These are phyloP conservation scores for Corythaeola cristata DNA, from an alignment of 2,113 vertebrate species.

Conservation along the genomic window DNA sequence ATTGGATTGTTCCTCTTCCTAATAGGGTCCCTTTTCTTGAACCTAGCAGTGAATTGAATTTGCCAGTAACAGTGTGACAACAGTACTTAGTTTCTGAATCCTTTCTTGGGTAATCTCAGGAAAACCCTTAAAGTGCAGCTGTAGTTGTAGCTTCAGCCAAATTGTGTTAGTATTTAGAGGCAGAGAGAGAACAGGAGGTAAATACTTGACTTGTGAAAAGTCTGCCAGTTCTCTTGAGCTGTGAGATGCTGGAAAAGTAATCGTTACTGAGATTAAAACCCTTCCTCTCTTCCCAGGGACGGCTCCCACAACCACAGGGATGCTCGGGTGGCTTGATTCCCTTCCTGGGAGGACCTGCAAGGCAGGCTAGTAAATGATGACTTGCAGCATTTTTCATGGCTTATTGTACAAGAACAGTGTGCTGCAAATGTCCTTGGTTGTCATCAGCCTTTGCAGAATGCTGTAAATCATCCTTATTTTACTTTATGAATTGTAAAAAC, in stretches of 20 bases:
- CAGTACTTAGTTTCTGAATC: background rate
- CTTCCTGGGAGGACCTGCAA: background rate
- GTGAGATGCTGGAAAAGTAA: background rate
- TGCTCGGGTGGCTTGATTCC: background rate
- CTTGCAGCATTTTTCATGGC: background rate
- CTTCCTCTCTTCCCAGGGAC: background rate
- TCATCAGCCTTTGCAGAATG: background rate
- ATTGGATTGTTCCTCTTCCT: background rate
- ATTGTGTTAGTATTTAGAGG: background rate
- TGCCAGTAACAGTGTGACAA: background rate
- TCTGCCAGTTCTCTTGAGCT: background rate
- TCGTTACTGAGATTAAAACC: background rate
- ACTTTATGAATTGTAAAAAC: constrained; percentile 64
- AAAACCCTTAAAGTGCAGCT: background rate
- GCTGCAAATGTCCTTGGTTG: constrained; percentile 4
- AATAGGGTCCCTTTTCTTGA: background rate
- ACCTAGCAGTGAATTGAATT: background rate
- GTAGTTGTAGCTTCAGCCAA: background rate
- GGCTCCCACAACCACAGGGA: background rate
- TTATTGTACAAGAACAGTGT: background rate
- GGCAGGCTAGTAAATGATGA: background rate
- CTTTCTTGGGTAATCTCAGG: background rate
- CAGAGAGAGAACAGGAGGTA: background rate
- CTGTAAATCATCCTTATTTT: constrained; percentile 50
- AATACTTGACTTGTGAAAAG: background rate